Evolutionary conservation across 2,797 vertebrate species (phyloP), one percentile per base, ranked within the genome.

Genomic region (Triplophysa yarkandensis): DNA sequence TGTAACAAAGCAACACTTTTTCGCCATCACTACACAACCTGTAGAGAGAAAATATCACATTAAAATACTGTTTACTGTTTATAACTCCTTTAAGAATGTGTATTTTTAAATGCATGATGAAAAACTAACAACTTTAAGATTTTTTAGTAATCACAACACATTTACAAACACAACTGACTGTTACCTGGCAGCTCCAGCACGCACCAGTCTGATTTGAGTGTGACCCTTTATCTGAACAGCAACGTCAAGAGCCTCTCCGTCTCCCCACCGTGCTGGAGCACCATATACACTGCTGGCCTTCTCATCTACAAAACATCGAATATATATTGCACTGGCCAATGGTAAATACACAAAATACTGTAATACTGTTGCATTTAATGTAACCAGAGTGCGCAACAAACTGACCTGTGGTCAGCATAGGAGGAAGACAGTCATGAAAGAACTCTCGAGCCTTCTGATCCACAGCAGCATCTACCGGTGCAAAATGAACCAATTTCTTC

Each of bases 381-480:
- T n/a, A n/a, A n/a, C n/a, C n/a, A n/a, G n/a, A n/a, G n/a, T n/a
- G n/a, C n/a, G n/a, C n/a, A n/a, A n/a, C n/a, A 23, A 21, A 32
- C 34, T 28, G 84, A 94, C 91, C 93, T 52, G 89, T 82, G 0
- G 92, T 94, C 28, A 97, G 88, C 73, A 91, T 76, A 0, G 97
- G 97, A 5, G 98, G 97, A 3, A 99, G 91, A 73, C 95, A 98
- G 85, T 99, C 97, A 2, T 98, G 94, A 64, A 99, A 86, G 83
- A 95, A 96, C 0, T 84, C 91, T 88, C 91, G 94, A 68, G 94
- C 95, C 87, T 95, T 95, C 87, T 98, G 95, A 86, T 99, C 97
- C 44, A 98, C 95, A 0, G 95, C 94, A 19, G 96, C 97, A 54
- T 99, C 97, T 0, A 98, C 88, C 0, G 97, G 96, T 0, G 92